Evolutionary conservation across 2,888 invertebrate species (phyloP).

Genomic region (Leptopilina syphax): DNA sequence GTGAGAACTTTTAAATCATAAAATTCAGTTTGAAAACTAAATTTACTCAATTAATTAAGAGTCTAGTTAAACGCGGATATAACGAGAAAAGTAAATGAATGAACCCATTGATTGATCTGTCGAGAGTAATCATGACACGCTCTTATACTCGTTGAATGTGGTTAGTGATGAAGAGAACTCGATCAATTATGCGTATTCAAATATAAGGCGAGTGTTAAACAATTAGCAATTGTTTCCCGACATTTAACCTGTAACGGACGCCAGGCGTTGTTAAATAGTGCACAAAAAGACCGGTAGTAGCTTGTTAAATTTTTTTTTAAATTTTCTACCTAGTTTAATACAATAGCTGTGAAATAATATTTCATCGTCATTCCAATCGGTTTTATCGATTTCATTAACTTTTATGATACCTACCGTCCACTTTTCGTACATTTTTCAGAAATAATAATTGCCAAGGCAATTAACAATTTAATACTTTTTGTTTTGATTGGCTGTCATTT

Average conservation of each 20-base stretch:
- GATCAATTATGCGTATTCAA: conserved; percentile 67
- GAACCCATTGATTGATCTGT: conserved; percentile 41
- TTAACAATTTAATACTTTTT: conserved; percentile 17
- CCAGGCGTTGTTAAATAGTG: conserved; percentile 1
- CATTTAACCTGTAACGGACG: conserved; percentile 58
- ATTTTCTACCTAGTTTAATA: not conserved
- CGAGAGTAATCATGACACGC: conserved; percentile 47
- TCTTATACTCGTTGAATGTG: conserved; percentile 40
- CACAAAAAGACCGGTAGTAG: not conserved
- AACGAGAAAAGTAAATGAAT: conserved; percentile 37
- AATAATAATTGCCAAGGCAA: conserved; percentile 7
- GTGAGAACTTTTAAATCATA: not conserved
- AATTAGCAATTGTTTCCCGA: conserved; percentile 60
- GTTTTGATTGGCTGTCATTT: conserved; percentile 1
- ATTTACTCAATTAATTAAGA: conserved; percentile 24
- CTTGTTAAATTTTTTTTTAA: not conserved
- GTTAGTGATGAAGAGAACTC: conserved; percentile 53
- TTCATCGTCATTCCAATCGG: not conserved
- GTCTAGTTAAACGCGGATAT: not conserved
- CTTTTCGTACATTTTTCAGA: not conserved
- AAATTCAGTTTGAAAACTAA: not conserved
- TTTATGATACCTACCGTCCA: not conserved
- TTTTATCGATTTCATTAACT: conserved; percentile 19
- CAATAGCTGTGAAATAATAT: not conserved
- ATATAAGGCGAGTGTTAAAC: conserved; percentile 60